Base-by-base conservation (phyloP, 1,140 invertebrate genomes). In the Orius insidiosus region DNA sequence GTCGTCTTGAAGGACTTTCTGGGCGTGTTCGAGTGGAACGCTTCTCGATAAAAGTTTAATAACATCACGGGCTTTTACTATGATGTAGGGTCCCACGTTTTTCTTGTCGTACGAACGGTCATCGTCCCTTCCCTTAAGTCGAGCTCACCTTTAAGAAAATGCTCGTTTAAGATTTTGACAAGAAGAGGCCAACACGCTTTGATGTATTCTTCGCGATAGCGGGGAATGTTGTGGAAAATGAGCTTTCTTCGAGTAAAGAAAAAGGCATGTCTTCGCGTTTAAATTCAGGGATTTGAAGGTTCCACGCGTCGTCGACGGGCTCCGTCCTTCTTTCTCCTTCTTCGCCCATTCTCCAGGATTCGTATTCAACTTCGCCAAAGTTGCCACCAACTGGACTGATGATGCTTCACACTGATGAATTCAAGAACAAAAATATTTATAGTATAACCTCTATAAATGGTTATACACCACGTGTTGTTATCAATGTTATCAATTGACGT, bases 61-160 rank as follows among this genome's bases (percentile, higher is more conserved):
- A 63, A 98, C 74, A 62, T 99, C 96, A 52, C 94, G 71, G 6
- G 92, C 88, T 67, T 98, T 98, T 6, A 98, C 73, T 37, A 99
- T 89, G 36, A 96, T 86, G 53, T 87, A 98, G 0, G 96, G 96
- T 99, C 96, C 88, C 88, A 98, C 1, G 94, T 98, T 68, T 97
- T 95, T 42, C 89, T 71, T 0, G 93, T 98, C 0, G 96, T 98
- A 60, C 71, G 74, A 0, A 99, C 95, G 5, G 78, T 80, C 84
- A 99, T 92, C 53, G 81, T 83, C 41, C 96, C 95, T 73, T 97
- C 90, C 2, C 96, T 68, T 1, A 96, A 63, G 71, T 99, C 94
- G 47, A 99, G 63, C 56, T 98, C 89, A 0, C 85, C 87, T 60
- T 85, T n/a, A 1, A 99, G 67, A 38, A 74, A 67, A 65, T 89